Evolutionary conservation across 2,888 invertebrate species (phyloP), one percentile per base, ranked within the genome.

Genomic region (Hirtodrosophila cameraria): DNA sequence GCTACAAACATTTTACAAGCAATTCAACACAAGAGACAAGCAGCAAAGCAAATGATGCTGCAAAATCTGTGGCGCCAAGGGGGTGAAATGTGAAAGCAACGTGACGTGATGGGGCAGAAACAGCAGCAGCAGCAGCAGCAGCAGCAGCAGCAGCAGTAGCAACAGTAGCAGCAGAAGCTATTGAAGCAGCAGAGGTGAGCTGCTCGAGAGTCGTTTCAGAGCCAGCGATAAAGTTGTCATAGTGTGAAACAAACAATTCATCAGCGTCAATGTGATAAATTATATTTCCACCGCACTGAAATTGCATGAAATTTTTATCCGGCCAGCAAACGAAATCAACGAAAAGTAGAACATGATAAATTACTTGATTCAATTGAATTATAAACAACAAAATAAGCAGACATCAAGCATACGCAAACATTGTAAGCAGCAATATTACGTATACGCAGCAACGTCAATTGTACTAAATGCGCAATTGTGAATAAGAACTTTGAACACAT

Each of bases 261-360:
- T 82, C 82, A 82, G 84, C 75, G 82, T 86, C 82, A 82, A 77
- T 86, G 86, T 82, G 82, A 82, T 82, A 86, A 82, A 81, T 81
- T 85, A 76, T 83, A 60, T 63, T 76, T 66, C 46, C 41, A 79
- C 74, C 76, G 53, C 71, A 57, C 63, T 30, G 59, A 71, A 80
- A 85, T 75, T 79, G 75, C 42, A 61, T 54, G 53, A 67, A 73
- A 70, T 84, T 84, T 78, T 81, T 84, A 75, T 63, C 36, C 57
- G 27, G 33, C 20, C 13, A 23, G 18, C 43, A 33, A 48, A 41
- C 18, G 35, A 55, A 42, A 73, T 73, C 61, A 61, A 61, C 61
- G 62, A 61, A 75, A 71, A 75, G 79, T 78, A 59, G 71, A 64
- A 64, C 73, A 79, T 79, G 76, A 81, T 81, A 79, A 81, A 81